These are phyloP conservation scores for Brevipalpus yothersi DNA, from an alignment of 1,140 invertebrate species.

Conservation along the genomic window DNA sequence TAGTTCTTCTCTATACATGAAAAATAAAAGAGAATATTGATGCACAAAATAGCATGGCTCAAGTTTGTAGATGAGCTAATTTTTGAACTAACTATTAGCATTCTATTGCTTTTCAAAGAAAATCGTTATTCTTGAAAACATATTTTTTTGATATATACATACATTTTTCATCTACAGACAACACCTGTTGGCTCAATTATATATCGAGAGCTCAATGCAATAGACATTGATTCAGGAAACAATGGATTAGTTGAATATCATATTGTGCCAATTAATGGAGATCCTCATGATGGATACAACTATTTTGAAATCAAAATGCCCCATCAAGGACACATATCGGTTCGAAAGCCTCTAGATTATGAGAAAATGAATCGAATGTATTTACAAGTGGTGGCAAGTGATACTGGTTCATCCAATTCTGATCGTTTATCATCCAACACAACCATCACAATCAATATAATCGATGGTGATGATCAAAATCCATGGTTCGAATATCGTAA, in stretches of 20 bases:
- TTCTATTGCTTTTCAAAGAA: background rate
- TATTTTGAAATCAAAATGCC: constrained; percentile 39
- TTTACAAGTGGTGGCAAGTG: constrained; percentile 10
- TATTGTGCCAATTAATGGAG: constrained; percentile 24
- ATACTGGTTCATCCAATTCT: constrained; percentile 9
- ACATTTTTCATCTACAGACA: constrained; percentile 1
- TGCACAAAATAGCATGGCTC: too few species aligned
- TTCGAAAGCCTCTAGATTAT: constrained; percentile 12
- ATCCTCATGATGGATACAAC: constrained; percentile 39
- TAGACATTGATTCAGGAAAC: constrained; percentile 30
- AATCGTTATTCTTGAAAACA: too few species aligned
- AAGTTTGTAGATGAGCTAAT: background rate
- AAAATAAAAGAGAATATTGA: too few species aligned
- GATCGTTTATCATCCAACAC: constrained; percentile 21
- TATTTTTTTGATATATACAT: background rate
- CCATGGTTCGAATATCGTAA: constrained; percentile 49
- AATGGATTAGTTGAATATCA: constrained; percentile 63
- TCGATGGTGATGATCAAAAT: constrained; percentile 31
- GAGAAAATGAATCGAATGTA: constrained; percentile 9
- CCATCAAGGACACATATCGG: constrained; percentile 12
- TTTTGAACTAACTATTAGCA: background rate
- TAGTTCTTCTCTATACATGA: too few species aligned
- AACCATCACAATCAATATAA: constrained; percentile 53
- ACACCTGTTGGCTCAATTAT: constrained; percentile 14
- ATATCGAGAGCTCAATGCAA: constrained; percentile 12